Percentiles rank a stretch among this genome's conserved stretches.
These are phyloP conservation scores for Thecophora atra DNA, from an alignment of 2,888 invertebrate genomes.

Conservation along the genomic window DNA sequence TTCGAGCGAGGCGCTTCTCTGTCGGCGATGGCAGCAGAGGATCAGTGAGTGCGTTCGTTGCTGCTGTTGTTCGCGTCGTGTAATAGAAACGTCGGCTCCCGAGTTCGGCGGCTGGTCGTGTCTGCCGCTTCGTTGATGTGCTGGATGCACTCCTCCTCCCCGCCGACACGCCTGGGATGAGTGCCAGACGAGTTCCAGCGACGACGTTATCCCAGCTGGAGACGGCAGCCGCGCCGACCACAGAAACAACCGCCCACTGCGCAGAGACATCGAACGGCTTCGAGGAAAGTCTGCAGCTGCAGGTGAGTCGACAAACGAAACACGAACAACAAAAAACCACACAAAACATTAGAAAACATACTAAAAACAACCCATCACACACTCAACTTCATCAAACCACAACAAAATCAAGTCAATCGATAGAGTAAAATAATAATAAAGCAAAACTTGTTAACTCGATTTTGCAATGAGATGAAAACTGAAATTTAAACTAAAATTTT, in stretches of 20 bases:
- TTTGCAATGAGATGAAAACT: background rate
- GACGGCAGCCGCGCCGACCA: conserved; percentile 56
- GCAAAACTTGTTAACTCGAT: background rate
- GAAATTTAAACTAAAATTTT: too few species aligned
- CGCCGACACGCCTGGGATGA: conserved; percentile 59
- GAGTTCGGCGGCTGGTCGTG: background rate
- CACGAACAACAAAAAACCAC: too few species aligned
- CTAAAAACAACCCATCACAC: too few species aligned
- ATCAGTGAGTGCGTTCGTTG: background rate
- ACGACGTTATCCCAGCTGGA: conserved; percentile 64
- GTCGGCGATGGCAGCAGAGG: background rate
- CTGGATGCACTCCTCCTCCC: background rate
- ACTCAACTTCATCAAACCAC: too few species aligned
- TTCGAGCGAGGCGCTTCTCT: background rate
- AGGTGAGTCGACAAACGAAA: conserved; percentile 39
- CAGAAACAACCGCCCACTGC: conserved; percentile 48
- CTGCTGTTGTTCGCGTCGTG: background rate
- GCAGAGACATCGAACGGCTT: conserved; percentile 51
- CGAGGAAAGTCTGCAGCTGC: conserved; percentile 59
- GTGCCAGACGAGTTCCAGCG: conserved; percentile 61
- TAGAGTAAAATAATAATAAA: too few species aligned
- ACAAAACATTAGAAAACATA: too few species aligned
- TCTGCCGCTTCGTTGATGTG: conserved; percentile 18
- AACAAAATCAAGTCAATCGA: too few species aligned
- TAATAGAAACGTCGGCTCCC: background rate